phyloP scores from a whole-genome alignment of 2,888 invertebrate species.

The Suillia variegata region DNA sequence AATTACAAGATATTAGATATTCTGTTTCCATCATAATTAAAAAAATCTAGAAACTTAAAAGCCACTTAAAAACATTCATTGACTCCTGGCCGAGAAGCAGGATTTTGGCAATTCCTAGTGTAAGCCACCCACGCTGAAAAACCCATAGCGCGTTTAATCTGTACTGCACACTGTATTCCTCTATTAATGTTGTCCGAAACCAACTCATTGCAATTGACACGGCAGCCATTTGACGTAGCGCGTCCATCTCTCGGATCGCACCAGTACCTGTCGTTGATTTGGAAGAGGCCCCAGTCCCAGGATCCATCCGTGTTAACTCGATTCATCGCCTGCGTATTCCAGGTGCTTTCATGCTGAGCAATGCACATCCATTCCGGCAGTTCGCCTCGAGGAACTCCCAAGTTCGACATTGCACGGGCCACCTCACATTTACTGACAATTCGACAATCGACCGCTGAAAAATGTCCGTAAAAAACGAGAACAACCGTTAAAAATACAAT shows the following conservation, averaged over 20 bases:
- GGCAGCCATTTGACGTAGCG: slow-evolving; percentile 30
- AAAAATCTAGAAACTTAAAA: too few species aligned
- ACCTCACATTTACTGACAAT: slow-evolving; percentile 20
- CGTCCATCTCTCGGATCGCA: slow-evolving; percentile 28
- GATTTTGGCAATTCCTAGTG: slow-evolving; percentile 27
- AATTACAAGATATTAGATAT: too few species aligned
- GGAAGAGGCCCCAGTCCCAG: slow-evolving; percentile 44
- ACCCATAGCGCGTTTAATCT: slow-evolving; percentile 30
- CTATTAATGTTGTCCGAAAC: slow-evolving; percentile 32
- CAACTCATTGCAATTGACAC: slow-evolving; percentile 32
- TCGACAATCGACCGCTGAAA: too few species aligned
- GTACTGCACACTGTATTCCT: slow-evolving; percentile 33
- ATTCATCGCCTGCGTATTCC: slow-evolving; percentile 56
- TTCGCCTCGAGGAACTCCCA: slow-evolving; percentile 22
- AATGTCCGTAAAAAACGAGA: too few species aligned
- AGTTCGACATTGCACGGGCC: slow-evolving; percentile 28
- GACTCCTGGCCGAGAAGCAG: too few species aligned
- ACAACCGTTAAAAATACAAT: too few species aligned
- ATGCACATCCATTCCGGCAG: slow-evolving; percentile 31
- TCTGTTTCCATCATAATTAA: too few species aligned
- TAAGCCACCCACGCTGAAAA: slow-evolving; percentile 39
- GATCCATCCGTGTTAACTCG: slow-evolving; percentile 58
- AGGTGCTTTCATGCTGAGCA: slow-evolving; percentile 26
- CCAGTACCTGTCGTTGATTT: slow-evolving; percentile 43
- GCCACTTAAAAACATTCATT: too few species aligned